Base-by-base conservation (phyloP, 2,797 vertebrate genomes). In the Aselliscus stoliczkanus region DNA sequence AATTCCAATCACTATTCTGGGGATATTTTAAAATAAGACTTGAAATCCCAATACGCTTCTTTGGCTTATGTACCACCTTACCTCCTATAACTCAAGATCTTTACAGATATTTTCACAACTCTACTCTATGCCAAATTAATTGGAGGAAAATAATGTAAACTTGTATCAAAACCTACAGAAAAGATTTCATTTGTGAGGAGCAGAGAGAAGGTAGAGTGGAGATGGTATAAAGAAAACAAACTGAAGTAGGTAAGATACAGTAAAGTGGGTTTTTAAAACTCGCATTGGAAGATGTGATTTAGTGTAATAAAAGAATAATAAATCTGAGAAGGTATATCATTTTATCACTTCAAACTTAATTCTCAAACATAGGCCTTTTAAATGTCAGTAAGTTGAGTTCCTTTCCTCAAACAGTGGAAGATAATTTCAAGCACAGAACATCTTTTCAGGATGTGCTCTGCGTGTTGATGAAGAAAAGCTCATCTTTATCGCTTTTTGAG, bases 401-500 rank as follows among this genome's bases (percentile, higher is more conserved):
- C 89, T 94, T 81, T 79, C 54, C 60, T 94, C 86, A 91, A 81
- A 60, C 58, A 88, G 58, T 27, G 85, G 34, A 93, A 54, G 62
- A 95, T 79, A 93, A 95, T 80, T 62, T 69, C 93, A 95, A 94
- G 44, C 62, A 83, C 3, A 80, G 65, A 56, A 83, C 92, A 72
- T 65, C 58, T 82, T 76, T 84, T 76, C 62, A 62, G 93, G 34
- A 69, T 92, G 56, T 85, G 56, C 65, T 77, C 37, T 18, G 65
- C 56, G 42, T 69, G 56, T 67, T 94, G 82, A 86, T 44, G 27
- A 94, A 39, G 50, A 85, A 94, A 93, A 52, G 58, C 84, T 94
- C 58, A 86, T 96, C 80, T 91, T 91, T 64, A 54, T 73, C 58
- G 44, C 39, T 87, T 90, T 83, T n/a, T 95, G 95, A 97, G 94